Evolutionary conservation across 2,113 vertebrate species (phyloP).

Genomic region (Eretmochelys imbricata): DNA sequence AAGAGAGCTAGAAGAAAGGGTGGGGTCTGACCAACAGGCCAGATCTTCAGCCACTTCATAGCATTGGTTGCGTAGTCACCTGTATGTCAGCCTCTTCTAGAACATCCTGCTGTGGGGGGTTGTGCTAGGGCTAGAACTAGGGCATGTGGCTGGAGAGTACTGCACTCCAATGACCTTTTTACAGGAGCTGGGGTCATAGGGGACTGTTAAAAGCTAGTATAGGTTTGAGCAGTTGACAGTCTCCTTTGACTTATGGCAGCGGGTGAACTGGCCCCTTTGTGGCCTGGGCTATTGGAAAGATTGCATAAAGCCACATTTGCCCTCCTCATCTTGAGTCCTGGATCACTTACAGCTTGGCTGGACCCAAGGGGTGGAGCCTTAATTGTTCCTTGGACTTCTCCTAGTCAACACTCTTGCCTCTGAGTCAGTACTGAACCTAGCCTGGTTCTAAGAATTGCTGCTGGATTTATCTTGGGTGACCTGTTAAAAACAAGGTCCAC

Average conservation of each 20-base stretch:
- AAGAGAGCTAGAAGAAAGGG: neutral
- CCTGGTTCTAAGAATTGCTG: rapidly evolving
- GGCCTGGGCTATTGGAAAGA: neutral
- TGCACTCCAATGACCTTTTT: neutral
- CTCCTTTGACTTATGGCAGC: neutral
- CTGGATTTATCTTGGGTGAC: neutral
- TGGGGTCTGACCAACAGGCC: neutral
- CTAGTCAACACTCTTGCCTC: neutral
- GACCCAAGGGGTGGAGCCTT: neutral
- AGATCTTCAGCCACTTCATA: neutral
- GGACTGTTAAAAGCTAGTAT: neutral
- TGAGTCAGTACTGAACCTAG: neutral
- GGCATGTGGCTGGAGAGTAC: neutral
- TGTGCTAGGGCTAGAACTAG: neutral
- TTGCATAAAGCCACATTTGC: neutral
- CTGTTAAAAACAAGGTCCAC: neutral
- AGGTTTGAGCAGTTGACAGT: neutral
- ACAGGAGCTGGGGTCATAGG: neutral
- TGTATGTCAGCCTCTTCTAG: neutral
- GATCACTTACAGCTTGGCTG: neutral
- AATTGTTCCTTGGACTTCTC: neutral
- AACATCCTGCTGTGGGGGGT: neutral
- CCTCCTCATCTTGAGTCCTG: rapidly evolving
- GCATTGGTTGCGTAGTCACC: neutral
- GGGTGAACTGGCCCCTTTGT: neutral